Percentiles rank a stretch among this genome's conserved stretches.
phyloP scores from a whole-genome alignment of 2,113 vertebrate species.

The Pachyramphus minor region DNA sequence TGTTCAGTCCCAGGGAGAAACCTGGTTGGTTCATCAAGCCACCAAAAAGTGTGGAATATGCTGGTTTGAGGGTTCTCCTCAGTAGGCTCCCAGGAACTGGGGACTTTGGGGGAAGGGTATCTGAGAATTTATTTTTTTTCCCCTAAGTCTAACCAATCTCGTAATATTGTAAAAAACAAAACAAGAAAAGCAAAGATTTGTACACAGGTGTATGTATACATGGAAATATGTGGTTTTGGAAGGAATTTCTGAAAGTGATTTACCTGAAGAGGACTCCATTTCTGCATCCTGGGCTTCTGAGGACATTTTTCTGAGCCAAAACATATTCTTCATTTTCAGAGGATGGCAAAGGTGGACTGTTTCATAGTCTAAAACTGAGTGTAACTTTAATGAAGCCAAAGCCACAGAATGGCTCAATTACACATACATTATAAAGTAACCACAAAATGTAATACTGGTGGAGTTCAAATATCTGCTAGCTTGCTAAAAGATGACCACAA shows the following conservation, averaged over 20 bases:
- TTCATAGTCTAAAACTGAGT: not conserved
- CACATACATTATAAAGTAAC: not conserved
- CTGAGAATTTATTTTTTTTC: not conserved
- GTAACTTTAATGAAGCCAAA: not conserved
- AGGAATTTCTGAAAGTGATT: not conserved
- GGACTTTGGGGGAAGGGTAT: not conserved
- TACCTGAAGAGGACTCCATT: not conserved
- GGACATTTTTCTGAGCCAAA: not conserved
- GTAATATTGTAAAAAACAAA: not conserved
- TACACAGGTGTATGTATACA: rapidly evolving
- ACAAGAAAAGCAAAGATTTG: not conserved
- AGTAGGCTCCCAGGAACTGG: not conserved
- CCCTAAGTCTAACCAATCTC: not conserved
- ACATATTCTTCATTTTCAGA: not conserved
- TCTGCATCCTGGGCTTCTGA: not conserved
- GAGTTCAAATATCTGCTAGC: not conserved
- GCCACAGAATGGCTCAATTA: not conserved
- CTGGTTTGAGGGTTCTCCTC: not conserved
- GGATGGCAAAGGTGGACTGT: not conserved
- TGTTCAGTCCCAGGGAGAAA: not conserved
- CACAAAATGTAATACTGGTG: not conserved
- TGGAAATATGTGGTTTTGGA: rapidly evolving
- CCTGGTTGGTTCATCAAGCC: not conserved
- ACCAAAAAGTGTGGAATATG: not conserved
- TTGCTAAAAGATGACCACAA: slow-evolving; percentile 8